These are phyloP conservation scores for Andinoacara biseriatus DNA, from an alignment of 2,113 vertebrate genomes.

Conservation along the genomic window DNA sequence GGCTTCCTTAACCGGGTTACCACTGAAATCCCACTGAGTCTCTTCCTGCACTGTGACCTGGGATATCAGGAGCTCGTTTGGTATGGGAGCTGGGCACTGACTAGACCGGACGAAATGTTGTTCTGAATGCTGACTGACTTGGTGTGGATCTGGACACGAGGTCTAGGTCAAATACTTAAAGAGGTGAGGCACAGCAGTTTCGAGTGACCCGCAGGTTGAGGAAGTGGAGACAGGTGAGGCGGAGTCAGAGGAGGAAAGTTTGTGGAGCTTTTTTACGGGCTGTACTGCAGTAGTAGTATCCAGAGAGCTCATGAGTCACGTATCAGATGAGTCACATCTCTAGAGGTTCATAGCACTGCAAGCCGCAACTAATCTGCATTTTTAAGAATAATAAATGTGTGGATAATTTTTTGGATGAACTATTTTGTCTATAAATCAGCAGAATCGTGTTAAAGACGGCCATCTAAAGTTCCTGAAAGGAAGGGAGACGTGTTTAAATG, in stretches of 20 bases:
- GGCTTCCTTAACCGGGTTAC: constrained; percentile 13
- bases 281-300: neutral
- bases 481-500: too few species aligned
- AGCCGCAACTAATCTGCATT: neutral
- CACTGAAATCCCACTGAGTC: neutral
- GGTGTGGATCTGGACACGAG: neutral
- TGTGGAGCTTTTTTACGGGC: neutral
- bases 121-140: constrained; percentile 33
- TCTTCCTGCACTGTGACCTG: neutral
- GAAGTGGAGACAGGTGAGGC: constrained; percentile 31
- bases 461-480: too few species aligned
- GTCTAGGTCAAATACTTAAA: constrained; percentile 49
- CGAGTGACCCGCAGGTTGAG: constrained; percentile 6
- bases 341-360: neutral
- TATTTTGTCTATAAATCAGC: neutral
- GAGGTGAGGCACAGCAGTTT: constrained; percentile 29
- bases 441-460: neutral
- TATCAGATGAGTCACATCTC: neutral
- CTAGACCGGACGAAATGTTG: neutral
- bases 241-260: constrained; percentile 10
- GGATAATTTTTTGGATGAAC: neutral
- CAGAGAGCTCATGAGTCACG: neutral
- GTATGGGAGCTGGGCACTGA: neutral
- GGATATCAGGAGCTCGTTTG: neutral
- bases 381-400: neutral